Evolutionary conservation across 2,888 invertebrate genomes (phyloP), one percentile per base, ranked within the genome.

Genomic region (Xestia ashworthii): DNA sequence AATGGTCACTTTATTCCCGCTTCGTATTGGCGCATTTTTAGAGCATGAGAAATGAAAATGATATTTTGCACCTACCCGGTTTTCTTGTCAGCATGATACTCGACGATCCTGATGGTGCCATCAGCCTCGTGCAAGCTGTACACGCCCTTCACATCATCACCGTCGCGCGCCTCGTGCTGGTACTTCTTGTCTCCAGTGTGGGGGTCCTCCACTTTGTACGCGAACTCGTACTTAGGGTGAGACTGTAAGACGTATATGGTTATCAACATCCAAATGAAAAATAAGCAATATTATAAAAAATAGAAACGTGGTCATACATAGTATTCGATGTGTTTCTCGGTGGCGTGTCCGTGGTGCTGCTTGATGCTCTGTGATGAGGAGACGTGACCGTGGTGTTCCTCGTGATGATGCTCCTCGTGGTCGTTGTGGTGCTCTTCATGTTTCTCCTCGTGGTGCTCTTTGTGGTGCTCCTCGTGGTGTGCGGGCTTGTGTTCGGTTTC

Each of bases 81-180:
- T 92, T 85, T 95, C 92, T 81, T 82, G 83, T 96, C 96, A n/a
- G 96, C 95, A 62, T 88, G 60, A 76, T 86, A 83, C 76, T 91
- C 83, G 16, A 91, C 89, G 66, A 89, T 74, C 66, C 91, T 78
- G 86, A 96, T 82, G 87, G 95, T 94, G 76, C 96, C 95, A 74
- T 94, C 94, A 72, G 96, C 93, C 86, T 85, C 80, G 85, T 96
- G 94, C 69, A 96, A 90, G 71, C 94, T 95, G 91, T 97, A 97
- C 87, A 96, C 74, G 48, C 97, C 97, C 89, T 97, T 96, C 76
- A 97, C 97, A 55, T 95, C 94, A 87, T 97, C 96, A 1, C 97
- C 97, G 92, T 96, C 95, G 65, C 95, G 93, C 76, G 93, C 90
- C 91, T 97, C 97, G 71, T 94, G 92, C 89, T 97, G 97, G 84